Evolutionary conservation across 2,113 vertebrate species (phyloP), one percentile per base, ranked within the genome.

Genomic region (Mormyrus lacerda): DNA sequence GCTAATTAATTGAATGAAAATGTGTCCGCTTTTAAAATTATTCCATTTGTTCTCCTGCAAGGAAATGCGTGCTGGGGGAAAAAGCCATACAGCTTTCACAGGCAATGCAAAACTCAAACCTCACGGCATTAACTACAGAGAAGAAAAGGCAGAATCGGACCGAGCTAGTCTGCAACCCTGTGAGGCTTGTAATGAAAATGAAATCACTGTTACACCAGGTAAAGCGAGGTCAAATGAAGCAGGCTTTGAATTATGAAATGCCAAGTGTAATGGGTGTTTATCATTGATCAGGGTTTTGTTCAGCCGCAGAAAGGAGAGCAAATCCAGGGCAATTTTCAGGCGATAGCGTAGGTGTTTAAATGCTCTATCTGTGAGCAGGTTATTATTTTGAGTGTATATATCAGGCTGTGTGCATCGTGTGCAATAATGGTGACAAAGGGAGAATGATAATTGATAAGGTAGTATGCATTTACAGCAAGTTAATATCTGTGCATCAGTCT

Each of bases 221-320:
- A 79, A 79, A 79, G 73, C 35, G 73, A 79, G 73, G 73, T 79
- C 73, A 79, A 79, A 79, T 79, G 73, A 79, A 42, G 35, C 73
- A 4, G 73, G 73, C 73, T 79, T 79, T 79, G 73, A 79, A 39
- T 79, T 79, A 79, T 79, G 73, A 79, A 79, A 79, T 79, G 73
- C 73, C 73, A 79, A 15, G 73, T 8, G 73, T 79, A 79, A 79
- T 79, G 73, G 73, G 15, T 79, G 73, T 79, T 79, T 79, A 42
- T 79, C 73, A 79, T 79, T 79, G 73, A 79, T 79, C 73, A 79
- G 73, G 17, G 73, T 79, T 19, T 79, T 42, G 73, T 79, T 79
- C 73, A 79, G 35, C 35, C 35, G 1, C 15, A 19, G 73, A 79
- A 79, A 76, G 15, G 73, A 35, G 73, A 79, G 35, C 73, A 79